Evolutionary conservation across 2,113 vertebrate species (phyloP).

Genomic region (Tylochromis polylepis): DNA sequence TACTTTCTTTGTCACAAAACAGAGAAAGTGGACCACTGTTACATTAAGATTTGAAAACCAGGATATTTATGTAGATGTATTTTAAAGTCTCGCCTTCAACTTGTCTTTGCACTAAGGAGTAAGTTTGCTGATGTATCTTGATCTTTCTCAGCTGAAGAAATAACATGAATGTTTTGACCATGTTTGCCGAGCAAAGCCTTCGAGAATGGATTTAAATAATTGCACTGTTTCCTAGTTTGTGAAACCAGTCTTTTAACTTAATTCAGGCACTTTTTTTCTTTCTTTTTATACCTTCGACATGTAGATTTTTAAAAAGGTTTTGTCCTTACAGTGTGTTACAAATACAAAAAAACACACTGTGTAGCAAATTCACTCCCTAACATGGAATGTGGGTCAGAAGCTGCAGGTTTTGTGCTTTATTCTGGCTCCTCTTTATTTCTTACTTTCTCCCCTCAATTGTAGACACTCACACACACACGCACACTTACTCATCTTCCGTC

Average conservation of each 20-base stretch:
- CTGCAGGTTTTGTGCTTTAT: not conserved
- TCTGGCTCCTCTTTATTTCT: not conserved
- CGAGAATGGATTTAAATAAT: not conserved
- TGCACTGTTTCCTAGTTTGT: accelerated
- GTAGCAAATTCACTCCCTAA: not conserved
- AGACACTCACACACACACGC: not conserved
- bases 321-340: not conserved
- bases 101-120: not conserved
- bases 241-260: not conserved
- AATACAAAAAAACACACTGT: not conserved
- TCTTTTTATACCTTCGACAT: not conserved
- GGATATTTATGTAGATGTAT: not conserved
- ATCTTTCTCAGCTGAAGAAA: not conserved
- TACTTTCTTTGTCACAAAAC: not conserved
- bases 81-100: not conserved
- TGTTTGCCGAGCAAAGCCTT: not conserved
- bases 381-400: not conserved
- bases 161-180: not conserved
- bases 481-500: not conserved
- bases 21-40: not conserved
- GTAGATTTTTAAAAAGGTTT: not conserved
- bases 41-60: not conserved
- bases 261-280: not conserved
- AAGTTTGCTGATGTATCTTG: not conserved
- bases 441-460: not conserved